These are phyloP conservation scores for Acholoe squamosa DNA, from an alignment of 2,888 invertebrate species.

Conservation along the genomic window DNA sequence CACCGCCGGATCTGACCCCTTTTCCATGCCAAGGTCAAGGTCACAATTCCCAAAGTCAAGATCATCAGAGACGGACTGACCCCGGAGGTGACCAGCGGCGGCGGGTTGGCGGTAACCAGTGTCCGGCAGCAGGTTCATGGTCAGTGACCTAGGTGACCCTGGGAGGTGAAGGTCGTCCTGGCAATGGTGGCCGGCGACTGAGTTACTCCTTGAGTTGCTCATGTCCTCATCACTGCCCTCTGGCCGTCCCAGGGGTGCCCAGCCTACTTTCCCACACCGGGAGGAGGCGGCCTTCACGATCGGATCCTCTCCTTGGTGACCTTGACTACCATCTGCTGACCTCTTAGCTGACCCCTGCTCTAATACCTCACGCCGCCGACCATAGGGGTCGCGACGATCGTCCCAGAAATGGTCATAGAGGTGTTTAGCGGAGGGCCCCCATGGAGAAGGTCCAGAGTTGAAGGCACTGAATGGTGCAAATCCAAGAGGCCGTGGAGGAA, in stretches of 20 bases:
- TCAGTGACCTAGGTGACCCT: conserved; percentile 10
- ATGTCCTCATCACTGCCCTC: background rate
- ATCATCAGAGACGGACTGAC: background rate
- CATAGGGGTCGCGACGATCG: background rate
- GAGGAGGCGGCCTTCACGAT: background rate
- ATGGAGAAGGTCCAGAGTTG: background rate
- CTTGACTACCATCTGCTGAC: conserved; percentile 18
- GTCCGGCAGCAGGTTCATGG: background rate
- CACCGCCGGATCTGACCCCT: background rate
- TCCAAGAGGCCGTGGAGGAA: no score
- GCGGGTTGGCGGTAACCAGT: background rate
- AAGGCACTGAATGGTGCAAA: background rate
- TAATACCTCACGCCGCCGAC: conserved; percentile 8
- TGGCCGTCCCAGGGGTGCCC: background rate
- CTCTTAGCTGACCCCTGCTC: background rate
- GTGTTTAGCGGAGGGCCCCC: background rate
- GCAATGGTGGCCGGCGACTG: background rate
- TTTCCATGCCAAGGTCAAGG: background rate
- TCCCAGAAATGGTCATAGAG: background rate
- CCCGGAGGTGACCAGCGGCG: background rate
- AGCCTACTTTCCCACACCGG: background rate
- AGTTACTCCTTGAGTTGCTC: background rate
- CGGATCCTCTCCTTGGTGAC: background rate
- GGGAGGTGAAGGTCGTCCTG: background rate
- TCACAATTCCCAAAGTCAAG: background rate